These are phyloP conservation scores for Scotopteryx bipunctaria DNA, from an alignment of 2,888 invertebrate species.

Conservation along the genomic window DNA sequence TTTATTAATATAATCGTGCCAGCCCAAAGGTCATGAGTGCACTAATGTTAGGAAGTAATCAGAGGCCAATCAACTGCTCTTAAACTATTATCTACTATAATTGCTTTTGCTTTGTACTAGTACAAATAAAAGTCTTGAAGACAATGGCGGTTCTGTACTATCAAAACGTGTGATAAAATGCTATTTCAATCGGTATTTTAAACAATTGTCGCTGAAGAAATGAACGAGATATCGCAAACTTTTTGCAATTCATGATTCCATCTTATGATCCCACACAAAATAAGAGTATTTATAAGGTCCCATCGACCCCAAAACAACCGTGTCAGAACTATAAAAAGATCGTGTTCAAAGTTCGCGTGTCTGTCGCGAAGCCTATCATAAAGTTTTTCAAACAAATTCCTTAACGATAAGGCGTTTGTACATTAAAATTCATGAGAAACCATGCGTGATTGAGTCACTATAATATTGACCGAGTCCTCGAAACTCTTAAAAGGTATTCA, in stretches of 20 bases:
- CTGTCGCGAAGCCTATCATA: slow-evolving; percentile 22
- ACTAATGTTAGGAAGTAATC: slow-evolving; percentile 71
- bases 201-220: slow-evolving; percentile 14
- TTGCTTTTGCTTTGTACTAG: slow-evolving; percentile 45
- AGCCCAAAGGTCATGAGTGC: slow-evolving; percentile 58
- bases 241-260: background rate
- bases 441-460: slow-evolving; percentile 25
- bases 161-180: slow-evolving; percentile 25
- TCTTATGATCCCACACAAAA: background rate
- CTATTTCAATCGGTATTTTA: slow-evolving; percentile 7
- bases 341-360: slow-evolving; percentile 28
- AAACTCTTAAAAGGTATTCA: slow-evolving; percentile 40
- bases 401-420: slow-evolving; percentile 24
- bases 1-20: slow-evolving; percentile 25
- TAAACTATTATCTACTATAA: slow-evolving; percentile 62
- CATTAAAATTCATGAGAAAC: slow-evolving; percentile 34
- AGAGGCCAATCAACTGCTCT: slow-evolving; percentile 72
- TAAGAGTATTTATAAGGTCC: slow-evolving; percentile 3
- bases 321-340: slow-evolving; percentile 21
- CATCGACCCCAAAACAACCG: slow-evolving; percentile 15
- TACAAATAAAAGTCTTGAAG: slow-evolving; percentile 43
- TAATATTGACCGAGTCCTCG: slow-evolving; percentile 31
- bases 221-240: background rate
- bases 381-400: slow-evolving; percentile 30
- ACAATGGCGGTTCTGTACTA: slow-evolving; percentile 31